Percentiles rank a stretch among this genome's conserved stretches.
Evolutionary conservation across 2,888 invertebrate species (phyloP).

Genomic region (Syrphus vitripennis): DNA sequence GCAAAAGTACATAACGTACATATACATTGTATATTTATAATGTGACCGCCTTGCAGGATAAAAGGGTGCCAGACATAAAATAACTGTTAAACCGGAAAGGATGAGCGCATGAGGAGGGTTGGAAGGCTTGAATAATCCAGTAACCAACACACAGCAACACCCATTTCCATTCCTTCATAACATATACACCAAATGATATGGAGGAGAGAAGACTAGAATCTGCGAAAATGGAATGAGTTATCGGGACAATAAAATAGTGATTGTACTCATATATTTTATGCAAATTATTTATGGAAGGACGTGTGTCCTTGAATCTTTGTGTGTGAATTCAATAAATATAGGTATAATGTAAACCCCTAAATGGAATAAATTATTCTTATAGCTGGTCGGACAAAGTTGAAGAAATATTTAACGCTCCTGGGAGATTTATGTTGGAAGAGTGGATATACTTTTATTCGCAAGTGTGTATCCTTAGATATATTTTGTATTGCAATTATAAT

Average conservation of each 20-base stretch:
- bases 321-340: background rate
- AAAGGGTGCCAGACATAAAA: constrained; percentile 35
- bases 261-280: constrained; percentile 42
- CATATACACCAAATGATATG: background rate
- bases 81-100: constrained; percentile 18
- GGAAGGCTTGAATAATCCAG: constrained; percentile 46
- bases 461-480: no score
- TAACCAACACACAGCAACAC: constrained; percentile 11
- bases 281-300: constrained; percentile 34
- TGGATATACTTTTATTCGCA: no score
- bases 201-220: constrained; percentile 10
- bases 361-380: background rate
- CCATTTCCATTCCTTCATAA: no score
- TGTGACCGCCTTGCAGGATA: constrained; percentile 9
- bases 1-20: background rate
- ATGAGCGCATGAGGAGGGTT: background rate
- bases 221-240: constrained; percentile 30
- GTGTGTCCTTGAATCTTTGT: constrained; percentile 6
- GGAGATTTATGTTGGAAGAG: background rate
- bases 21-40: constrained; percentile 32
- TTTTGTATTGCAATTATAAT: no score
- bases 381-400: background rate
- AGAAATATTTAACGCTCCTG: background rate
- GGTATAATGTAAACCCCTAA: background rate
- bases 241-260: constrained; percentile 32